Conservation (phyloP, 1,140 invertebrate species). For the Grapholita molesta region DNA sequence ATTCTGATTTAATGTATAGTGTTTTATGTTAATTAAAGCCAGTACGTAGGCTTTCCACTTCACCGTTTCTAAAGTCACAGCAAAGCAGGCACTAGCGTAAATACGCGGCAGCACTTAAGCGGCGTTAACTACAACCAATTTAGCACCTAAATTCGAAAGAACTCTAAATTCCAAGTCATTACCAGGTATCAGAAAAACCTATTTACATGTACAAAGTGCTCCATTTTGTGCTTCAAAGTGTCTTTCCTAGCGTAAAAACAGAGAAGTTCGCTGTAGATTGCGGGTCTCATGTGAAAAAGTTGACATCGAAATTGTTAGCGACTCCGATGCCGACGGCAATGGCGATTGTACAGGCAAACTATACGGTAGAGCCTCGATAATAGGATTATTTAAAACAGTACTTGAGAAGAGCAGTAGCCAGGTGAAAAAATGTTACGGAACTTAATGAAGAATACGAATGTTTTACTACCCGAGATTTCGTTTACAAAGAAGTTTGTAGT, state of each 20-base stretch:
- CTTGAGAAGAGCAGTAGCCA: not conserved
- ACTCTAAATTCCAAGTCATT: not conserved
- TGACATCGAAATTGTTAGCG: constrained; percentile 6
- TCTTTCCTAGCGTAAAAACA: not conserved
- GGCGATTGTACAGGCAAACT: not conserved
- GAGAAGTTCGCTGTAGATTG: not conserved
- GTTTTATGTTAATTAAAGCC: no score
- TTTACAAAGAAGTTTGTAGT: no score
- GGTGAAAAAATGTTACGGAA: not conserved
- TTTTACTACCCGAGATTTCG: no score
- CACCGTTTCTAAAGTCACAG: not conserved
- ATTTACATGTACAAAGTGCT: constrained; percentile 11
- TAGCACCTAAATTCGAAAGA: not conserved
- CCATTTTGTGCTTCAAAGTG: constrained; percentile 1
- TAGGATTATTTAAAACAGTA: not conserved
- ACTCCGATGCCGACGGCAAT: not conserved
- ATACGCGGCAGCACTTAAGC: not conserved
- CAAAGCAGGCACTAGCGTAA: not conserved
- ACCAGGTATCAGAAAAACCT: not conserved
- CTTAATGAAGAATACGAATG: no score
- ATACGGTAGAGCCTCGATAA: not conserved
- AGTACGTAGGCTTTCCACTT: no score
- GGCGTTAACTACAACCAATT: not conserved
- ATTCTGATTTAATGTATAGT: no score
- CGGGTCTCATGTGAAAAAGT: not conserved